Percentiles rank a stretch among this genome's conserved stretches.
These are phyloP conservation scores for Ifrita kowaldi DNA, from an alignment of 2,113 vertebrate genomes.

Conservation along the genomic window DNA sequence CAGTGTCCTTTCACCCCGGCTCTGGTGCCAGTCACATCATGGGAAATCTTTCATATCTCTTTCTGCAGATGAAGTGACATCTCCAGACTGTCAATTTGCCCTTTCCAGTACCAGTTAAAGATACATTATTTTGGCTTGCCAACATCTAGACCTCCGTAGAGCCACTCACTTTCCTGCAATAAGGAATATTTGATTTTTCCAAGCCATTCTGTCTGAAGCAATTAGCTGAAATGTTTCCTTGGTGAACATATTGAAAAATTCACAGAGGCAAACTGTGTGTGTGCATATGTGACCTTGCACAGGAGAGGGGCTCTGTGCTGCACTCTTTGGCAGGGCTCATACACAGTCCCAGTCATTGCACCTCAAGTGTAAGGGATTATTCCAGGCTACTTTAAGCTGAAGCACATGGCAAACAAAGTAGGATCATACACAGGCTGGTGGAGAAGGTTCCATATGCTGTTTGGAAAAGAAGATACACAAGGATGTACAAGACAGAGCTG, in stretches of 20 bases:
- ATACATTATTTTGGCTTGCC: background rate
- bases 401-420: background rate
- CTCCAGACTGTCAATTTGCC: background rate
- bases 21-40: background rate
- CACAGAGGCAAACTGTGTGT: background rate
- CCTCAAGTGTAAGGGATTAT: background rate
- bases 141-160: background rate
- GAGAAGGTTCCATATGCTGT: background rate
- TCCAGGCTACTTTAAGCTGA: background rate
- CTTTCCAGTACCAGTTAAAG: background rate
- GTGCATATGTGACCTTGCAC: background rate
- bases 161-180: background rate
- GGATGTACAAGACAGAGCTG: background rate
- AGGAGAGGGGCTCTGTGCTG: background rate
- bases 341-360: background rate
- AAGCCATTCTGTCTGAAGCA: background rate
- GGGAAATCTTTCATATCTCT: background rate
- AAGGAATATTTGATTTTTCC: background rate
- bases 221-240: background rate
- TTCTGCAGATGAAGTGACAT: background rate
- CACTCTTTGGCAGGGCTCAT: background rate
- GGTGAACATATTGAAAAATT: constrained; percentile 6
- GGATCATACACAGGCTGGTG: background rate
- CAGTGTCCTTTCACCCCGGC: background rate
- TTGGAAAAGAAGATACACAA: background rate